Percentiles rank a stretch among this genome's conserved stretches.
These are phyloP conservation scores for Trichomalopsis sarcophagae DNA, from an alignment of 1,140 invertebrate genomes.

Conservation along the genomic window DNA sequence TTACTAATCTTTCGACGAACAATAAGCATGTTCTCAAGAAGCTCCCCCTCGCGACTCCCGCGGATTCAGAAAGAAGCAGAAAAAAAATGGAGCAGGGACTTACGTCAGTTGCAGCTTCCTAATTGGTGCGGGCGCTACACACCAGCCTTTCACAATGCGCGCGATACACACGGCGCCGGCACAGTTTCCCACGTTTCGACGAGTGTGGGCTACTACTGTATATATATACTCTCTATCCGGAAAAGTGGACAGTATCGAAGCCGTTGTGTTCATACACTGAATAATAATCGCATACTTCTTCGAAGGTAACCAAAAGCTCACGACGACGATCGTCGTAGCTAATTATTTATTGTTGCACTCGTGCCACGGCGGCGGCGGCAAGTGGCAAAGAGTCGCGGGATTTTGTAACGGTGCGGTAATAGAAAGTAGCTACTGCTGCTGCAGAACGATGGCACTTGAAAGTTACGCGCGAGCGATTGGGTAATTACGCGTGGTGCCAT, in stretches of 20 bases:
- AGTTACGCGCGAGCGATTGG: constrained; percentile 33
- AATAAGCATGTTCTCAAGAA: too few relatives aligned
- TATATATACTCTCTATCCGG: constrained; percentile 1
- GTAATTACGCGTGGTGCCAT: constrained; percentile 31
- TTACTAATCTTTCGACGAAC: too few relatives aligned
- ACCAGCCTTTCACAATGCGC: constrained; percentile 42
- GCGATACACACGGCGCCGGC: background rate
- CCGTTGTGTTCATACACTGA: background rate
- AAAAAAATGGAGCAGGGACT: constrained; percentile 18
- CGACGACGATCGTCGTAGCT: background rate
- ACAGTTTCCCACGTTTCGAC: constrained; percentile 48
- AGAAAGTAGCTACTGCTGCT: constrained; percentile 21
- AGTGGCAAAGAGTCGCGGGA: constrained; percentile 2
- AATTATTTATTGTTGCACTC: constrained; percentile 34
- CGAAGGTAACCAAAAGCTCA: background rate
- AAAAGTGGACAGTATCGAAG: constrained; percentile 26
- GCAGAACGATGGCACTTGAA: background rate
- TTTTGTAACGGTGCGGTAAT: constrained; percentile 31
- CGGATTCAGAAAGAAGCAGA: background rate
- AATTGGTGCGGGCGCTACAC: constrained; percentile 37
- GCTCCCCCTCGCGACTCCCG: background rate
- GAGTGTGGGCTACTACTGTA: background rate
- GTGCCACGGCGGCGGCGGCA: background rate
- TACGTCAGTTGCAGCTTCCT: constrained; percentile 38
- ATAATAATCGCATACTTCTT: background rate